Percentiles rank a stretch among this genome's conserved stretches.
These are phyloP conservation scores for Mactra quadrangularis DNA, from an alignment of 1,140 invertebrate species.

Conservation along the genomic window DNA sequence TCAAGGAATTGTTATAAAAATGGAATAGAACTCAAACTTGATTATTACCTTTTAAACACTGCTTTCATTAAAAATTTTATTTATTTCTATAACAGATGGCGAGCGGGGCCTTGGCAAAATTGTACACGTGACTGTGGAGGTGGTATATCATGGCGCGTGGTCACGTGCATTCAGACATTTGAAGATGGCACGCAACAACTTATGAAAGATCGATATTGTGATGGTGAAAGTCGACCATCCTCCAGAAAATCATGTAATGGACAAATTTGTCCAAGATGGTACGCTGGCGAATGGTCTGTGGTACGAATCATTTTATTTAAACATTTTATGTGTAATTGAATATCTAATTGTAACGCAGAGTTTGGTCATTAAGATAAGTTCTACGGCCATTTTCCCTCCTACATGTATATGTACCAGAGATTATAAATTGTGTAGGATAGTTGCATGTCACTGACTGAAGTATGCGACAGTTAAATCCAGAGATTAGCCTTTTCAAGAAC, in stretches of 20 bases:
- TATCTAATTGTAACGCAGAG: background rate
- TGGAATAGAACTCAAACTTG: no score
- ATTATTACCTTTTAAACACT: no score
- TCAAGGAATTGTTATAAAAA: no score
- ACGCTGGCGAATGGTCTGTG: slow-evolving; percentile 79
- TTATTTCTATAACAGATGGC: slow-evolving; percentile 73
- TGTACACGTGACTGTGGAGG: slow-evolving; percentile 77
- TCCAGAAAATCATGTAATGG: slow-evolving; percentile 72
- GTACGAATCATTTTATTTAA: slow-evolving; percentile 69
- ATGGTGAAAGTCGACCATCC: slow-evolving; percentile 62
- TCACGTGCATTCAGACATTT: slow-evolving; percentile 75
- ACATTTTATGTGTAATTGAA: background rate
- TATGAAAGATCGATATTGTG: slow-evolving; percentile 71
- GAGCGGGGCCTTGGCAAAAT: slow-evolving; percentile 76
- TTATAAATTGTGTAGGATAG: no score
- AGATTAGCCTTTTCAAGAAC: no score
- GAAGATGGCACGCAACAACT: slow-evolving; percentile 69
- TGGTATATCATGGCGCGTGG: slow-evolving; percentile 70
- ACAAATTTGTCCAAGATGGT: slow-evolving; percentile 77
- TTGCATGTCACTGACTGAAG: no score
- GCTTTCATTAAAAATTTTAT: no score
- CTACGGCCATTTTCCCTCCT: no score
- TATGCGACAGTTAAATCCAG: no score
- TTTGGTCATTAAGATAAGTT: background rate
- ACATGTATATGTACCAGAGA: no score